phyloP scores from a whole-genome alignment of 2,888 invertebrate species.

The Listrodromus nycthemerus region DNA sequence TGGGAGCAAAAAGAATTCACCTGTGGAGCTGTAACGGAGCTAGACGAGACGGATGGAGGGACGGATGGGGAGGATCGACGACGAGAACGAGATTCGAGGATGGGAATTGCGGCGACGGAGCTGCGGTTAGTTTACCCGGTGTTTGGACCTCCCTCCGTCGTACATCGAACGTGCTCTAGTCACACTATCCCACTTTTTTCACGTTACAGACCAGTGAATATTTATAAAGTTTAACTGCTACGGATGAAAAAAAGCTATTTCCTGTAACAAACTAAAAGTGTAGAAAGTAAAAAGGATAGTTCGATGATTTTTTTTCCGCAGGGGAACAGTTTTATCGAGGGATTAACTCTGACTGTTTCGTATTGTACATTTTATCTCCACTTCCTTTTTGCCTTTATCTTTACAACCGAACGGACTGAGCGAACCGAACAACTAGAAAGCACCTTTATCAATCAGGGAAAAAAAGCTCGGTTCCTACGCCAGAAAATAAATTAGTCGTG shows the following conservation, averaged over 20 bases:
- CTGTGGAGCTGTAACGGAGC: conserved; percentile 48
- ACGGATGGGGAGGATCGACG: conserved; percentile 36
- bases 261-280: conserved; percentile 52
- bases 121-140: conserved; percentile 31
- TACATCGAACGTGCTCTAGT: conserved; percentile 24
- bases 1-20: conserved; percentile 49
- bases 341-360: conserved; percentile 36
- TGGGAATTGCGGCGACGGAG: conserved; percentile 49
- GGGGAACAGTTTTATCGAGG: conserved; percentile 25
- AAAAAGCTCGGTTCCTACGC: too few species aligned
- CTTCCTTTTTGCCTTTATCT: too few species aligned
- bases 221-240: conserved; percentile 63
- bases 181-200: neutral
- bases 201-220: conserved; percentile 62
- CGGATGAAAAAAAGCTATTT: conserved; percentile 56
- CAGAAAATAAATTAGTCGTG: neutral
- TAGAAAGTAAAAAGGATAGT: conserved; percentile 6
- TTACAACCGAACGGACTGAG: too few species aligned
- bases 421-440: too few species aligned
- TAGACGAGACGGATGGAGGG: neutral
- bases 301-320: conserved; percentile 36
- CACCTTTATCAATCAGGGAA: too few species aligned
- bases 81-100: conserved; percentile 28
- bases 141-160: conserved; percentile 8
- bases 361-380: too few species aligned